phyloP scores from a whole-genome alignment of 2,797 vertebrate genomes.

The Hydrolagus colliei region DNA sequence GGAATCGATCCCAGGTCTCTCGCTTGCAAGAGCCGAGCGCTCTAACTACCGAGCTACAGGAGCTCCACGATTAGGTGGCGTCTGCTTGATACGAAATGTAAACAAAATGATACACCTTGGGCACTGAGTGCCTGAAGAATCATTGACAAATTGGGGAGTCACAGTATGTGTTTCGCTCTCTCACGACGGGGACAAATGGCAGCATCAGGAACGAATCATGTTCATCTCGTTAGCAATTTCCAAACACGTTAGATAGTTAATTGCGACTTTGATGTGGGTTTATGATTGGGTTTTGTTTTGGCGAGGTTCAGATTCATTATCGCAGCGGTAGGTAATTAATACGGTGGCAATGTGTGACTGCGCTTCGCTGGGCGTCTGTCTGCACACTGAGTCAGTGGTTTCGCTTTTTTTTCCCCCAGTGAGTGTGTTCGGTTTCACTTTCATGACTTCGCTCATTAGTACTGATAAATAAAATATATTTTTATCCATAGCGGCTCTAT shows the following conservation, averaged over 20 bases:
- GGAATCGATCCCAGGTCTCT: no score
- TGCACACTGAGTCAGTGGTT: constrained; percentile 22
- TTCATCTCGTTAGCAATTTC: background rate
- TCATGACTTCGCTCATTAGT: background rate
- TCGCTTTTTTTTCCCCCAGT: background rate
- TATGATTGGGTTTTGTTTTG: constrained; percentile 7
- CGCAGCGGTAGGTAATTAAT: constrained; percentile 12
- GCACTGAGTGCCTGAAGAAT: no score
- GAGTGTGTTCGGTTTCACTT: background rate
- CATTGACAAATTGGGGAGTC: no score
- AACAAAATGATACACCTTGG: no score
- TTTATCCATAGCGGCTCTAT: background rate
- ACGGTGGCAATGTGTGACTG: background rate
- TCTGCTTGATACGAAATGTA: no score
- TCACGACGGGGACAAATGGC: background rate
- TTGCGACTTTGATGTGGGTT: constrained; percentile 17
- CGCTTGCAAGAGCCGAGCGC: no score
- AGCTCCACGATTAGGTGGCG: no score
- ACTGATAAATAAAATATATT: background rate
- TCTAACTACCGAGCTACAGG: no score
- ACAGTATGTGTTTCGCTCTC: no score
- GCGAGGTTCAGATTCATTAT: constrained; percentile 18
- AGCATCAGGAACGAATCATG: background rate
- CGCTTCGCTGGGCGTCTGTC: background rate
- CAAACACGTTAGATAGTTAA: constrained; percentile 3